Conservation (phyloP, 2,797 vertebrate species). For the Anolis apletophallus region DNA sequence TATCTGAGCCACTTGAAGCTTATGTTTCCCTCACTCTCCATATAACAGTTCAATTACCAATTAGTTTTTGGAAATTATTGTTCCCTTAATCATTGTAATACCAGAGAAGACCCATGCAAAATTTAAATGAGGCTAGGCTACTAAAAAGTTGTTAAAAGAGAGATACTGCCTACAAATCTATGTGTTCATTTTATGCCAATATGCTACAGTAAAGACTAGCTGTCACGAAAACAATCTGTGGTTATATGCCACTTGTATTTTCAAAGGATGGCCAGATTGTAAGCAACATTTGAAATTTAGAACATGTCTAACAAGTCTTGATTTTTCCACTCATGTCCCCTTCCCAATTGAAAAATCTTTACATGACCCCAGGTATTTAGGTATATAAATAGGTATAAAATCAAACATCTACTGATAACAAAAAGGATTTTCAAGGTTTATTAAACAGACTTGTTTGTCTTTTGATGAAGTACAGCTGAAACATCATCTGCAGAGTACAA, state of each 20-base stretch:
- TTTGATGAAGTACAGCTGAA: too few species aligned
- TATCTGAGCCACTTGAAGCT: constrained; percentile 35
- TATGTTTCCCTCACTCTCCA: constrained; percentile 7
- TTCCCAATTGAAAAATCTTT: too few species aligned
- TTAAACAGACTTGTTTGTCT: too few species aligned
- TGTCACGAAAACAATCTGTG: constrained; percentile 49
- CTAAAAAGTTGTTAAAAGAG: neutral
- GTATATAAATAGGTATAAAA: too few species aligned
- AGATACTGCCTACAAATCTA: neutral
- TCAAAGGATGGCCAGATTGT: constrained; percentile 27
- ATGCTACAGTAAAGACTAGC: constrained; percentile 50
- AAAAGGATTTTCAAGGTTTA: too few species aligned
- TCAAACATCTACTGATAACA: too few species aligned
- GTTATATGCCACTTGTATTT: neutral
- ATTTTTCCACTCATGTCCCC: too few species aligned
- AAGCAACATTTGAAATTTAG: too few species aligned
- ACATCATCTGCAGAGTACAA: too few species aligned
- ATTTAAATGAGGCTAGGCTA: constrained; percentile 40
- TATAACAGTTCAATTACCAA: constrained; percentile 13
- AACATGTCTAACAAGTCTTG: too few species aligned
- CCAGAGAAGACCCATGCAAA: constrained; percentile 27
- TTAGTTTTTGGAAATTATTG: constrained; percentile 27
- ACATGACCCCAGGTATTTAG: too few species aligned
- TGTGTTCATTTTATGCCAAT: neutral
- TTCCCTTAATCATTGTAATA: constrained; percentile 30